Conservation (phyloP, 2,888 invertebrate genomes). For the Apamea crenata region DNA sequence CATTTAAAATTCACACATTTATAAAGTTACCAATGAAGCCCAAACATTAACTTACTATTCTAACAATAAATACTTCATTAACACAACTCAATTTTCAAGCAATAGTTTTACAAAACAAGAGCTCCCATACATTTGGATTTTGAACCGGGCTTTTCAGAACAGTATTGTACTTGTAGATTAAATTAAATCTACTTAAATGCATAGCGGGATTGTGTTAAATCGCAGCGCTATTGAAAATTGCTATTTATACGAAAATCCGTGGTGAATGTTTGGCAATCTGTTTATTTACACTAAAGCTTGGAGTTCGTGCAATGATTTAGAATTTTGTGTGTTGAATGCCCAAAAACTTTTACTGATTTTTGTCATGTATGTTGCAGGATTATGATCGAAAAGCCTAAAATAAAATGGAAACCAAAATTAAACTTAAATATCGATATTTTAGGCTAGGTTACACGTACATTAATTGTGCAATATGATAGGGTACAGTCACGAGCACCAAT, state of each 20-base stretch:
- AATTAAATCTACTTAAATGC: slow-evolving; percentile 44
- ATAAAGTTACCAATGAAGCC: background rate
- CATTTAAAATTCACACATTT: background rate
- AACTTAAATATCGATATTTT: background rate
- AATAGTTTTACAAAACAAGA: background rate
- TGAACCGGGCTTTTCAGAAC: background rate
- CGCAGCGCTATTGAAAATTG: slow-evolving; percentile 30
- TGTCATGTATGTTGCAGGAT: background rate
- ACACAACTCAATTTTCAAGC: background rate
- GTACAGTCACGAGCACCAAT: too few species aligned
- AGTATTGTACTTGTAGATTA: slow-evolving; percentile 30
- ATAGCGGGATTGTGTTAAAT: slow-evolving; percentile 35
- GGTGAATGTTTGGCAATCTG: slow-evolving; percentile 30
- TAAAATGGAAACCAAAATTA: background rate
- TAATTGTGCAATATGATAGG: background rate
- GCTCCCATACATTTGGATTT: background rate
- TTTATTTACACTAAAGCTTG: slow-evolving; percentile 26
- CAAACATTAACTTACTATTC: background rate
- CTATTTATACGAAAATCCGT: slow-evolving; percentile 37
- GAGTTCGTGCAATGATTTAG: slow-evolving; percentile 20
- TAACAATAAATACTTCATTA: background rate
- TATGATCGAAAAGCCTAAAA: background rate
- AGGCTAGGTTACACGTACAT: background rate
- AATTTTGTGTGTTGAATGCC: background rate
- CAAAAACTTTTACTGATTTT: background rate